Conservation (phyloP, 2,113 vertebrate genomes). For the Myocastor coypus region DNA sequence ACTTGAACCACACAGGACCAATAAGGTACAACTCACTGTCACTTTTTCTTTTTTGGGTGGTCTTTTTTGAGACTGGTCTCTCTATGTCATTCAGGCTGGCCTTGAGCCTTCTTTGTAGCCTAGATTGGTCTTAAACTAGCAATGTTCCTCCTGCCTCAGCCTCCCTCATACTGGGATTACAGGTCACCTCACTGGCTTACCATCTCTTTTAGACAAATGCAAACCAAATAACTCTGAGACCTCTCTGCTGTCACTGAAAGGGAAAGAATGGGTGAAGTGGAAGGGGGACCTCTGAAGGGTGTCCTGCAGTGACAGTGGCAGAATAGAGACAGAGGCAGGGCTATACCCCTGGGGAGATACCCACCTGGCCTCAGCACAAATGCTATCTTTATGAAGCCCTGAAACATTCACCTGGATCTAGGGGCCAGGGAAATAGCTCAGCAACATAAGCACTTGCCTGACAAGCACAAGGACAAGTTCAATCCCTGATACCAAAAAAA, state of each 20-base stretch:
- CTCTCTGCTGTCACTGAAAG: background rate
- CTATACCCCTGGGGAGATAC: background rate
- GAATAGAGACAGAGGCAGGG: no score
- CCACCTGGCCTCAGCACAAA: background rate
- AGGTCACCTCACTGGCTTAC: no score
- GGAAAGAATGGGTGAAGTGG: background rate
- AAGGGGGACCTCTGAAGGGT: background rate
- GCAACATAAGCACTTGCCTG: no score
- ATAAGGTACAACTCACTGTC: background rate
- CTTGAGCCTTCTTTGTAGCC: no score
- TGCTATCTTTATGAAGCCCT: background rate
- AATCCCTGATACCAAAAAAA: no score
- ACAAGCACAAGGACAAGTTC: no score
- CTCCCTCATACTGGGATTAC: no score
- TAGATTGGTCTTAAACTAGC: no score
- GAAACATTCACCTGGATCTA: background rate
- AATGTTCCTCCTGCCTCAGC: no score
- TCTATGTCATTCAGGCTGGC: no score
- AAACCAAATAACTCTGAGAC: background rate
- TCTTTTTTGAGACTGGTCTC: no score
- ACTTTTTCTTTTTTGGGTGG: no score
- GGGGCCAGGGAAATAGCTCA: background rate
- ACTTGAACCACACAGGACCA: background rate
- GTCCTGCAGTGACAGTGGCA: accelerated
- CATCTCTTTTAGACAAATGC: background rate